phyloP scores from a whole-genome alignment of 1,140 invertebrate species.

The Aporrectodea caliginosa region DNA sequence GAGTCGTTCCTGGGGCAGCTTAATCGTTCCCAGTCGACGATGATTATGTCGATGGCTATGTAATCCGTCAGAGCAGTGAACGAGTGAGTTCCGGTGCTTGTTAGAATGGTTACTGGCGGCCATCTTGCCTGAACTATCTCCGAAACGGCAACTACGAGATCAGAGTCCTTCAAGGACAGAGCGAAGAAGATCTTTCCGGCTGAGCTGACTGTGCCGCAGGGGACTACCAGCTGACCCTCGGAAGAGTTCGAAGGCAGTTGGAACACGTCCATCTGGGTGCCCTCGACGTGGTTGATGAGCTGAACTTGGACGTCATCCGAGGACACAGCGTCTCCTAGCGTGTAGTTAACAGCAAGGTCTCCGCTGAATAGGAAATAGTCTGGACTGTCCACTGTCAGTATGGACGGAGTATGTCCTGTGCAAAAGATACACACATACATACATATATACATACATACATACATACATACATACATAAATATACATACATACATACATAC shows the following conservation, averaged over 20 bases:
- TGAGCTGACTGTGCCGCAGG: not conserved
- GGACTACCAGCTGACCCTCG: not conserved
- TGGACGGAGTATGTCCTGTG: not conserved
- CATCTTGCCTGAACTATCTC: not conserved
- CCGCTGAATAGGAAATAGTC: not conserved
- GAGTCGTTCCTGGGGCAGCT: not conserved
- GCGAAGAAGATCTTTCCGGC: not conserved
- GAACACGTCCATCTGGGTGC: not conserved
- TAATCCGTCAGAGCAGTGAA: not conserved
- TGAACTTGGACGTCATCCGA: not conserved
- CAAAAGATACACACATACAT: not conserved
- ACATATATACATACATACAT: not conserved
- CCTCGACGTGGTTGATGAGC: not conserved
- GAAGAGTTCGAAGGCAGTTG: not conserved
- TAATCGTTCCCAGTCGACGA: not conserved
- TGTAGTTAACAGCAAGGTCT: not conserved
- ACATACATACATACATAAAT: not conserved
- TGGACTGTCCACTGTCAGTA: not conserved
- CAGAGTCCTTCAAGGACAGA: not conserved
- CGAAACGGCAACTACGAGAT: not conserved
- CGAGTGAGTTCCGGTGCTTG: not conserved
- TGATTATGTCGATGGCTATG: not conserved
- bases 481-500: too few species aligned
- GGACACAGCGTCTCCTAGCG: not conserved
- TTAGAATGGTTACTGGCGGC: not conserved